Conservation (phyloP, 1,140 invertebrate species). For the Diploscapter pachys region DNA sequence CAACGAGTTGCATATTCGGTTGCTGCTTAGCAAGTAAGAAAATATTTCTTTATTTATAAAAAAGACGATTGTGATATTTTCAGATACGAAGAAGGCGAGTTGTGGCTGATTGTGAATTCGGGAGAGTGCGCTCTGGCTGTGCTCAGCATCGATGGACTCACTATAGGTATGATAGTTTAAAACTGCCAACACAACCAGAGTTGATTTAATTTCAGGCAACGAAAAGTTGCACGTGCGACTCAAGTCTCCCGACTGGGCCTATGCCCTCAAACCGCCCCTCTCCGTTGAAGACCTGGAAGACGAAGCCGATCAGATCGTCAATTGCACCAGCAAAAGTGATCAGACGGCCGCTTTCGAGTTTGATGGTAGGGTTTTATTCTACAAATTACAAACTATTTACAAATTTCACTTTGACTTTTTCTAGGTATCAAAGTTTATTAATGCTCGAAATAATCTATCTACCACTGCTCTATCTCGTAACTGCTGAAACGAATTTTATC, state of each 20-base stretch:
- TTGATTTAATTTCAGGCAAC: conserved; percentile 1
- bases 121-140: conserved; percentile 54
- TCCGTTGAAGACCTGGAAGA: conserved; percentile 2
- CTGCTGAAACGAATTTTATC: background rate
- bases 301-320: background rate
- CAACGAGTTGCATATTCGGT: conserved; percentile 36
- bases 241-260: conserved; percentile 19
- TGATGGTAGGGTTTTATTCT: conserved; percentile 9
- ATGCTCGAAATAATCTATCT: background rate
- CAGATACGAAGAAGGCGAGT: conserved; percentile 33
- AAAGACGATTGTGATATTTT: no score
- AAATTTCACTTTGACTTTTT: background rate
- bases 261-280: conserved; percentile 11
- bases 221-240: conserved; percentile 10
- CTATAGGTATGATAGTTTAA: background rate
- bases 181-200: background rate
- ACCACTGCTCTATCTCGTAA: background rate
- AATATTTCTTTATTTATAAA: no score
- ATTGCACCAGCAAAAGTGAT: background rate
- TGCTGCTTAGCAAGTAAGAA: conserved; percentile 33
- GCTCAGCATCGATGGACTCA: conserved; percentile 54
- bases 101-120: conserved; percentile 46
- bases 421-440: background rate
- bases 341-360: conserved; percentile 20
- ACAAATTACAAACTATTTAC: background rate